Base-by-base conservation (phyloP, 2,797 vertebrate species). In the Bradypus variegatus region DNA sequence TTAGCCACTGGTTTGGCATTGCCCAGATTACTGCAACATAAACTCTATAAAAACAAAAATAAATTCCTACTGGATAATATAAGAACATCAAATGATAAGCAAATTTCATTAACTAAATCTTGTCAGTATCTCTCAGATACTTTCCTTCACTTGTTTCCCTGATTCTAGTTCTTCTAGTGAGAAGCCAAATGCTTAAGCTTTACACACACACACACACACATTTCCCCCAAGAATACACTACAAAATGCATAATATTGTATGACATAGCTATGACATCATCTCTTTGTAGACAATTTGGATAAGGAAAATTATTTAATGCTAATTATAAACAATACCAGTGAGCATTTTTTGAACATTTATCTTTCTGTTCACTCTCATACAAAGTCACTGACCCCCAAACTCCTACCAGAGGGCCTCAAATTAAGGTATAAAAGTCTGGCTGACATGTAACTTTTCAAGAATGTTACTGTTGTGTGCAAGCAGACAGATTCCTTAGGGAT, bases 361-460 rank as follows among this genome's bases (percentile, higher is more conserved):
- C 36, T 83, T 58, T 92, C 89, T 69, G 36, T 55, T 75, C n/a
- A 85, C 29, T 78, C 25, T 93, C 55, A 81, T 25, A 87, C 2
- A 64, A 8, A 8, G 21, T 65, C 76, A 92, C 15, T 89, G 11
- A 86, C 18, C 31, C 70, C 31, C 70, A 91, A 77, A 16, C 60
- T 88, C 86, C 58, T 45, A 58, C 3, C 45, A 33, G 13, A 90
- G 31, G 45, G 36, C 33, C 31, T 36, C 33, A 89, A 94, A 83
- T 85, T n/a, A 86, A 73, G 31, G 50, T 64, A 73, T 62, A 83
- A 92, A 90, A 78, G 87, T 45, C 10, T 33, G 79, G 80, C 58
- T 89, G 77, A 92, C 33, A 50, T 80, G 41, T 79, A 94, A 73
- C 53, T 87, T 95, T 94, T 91, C 70, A 48, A n/a, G 70, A 79